A percentile compares a stretch with the other conserved stretches of the same genome.
These are phyloP conservation scores for Sinodicranocentrus sp. DNA, from an alignment of 2,888 invertebrate species.

Conservation along the genomic window DNA sequence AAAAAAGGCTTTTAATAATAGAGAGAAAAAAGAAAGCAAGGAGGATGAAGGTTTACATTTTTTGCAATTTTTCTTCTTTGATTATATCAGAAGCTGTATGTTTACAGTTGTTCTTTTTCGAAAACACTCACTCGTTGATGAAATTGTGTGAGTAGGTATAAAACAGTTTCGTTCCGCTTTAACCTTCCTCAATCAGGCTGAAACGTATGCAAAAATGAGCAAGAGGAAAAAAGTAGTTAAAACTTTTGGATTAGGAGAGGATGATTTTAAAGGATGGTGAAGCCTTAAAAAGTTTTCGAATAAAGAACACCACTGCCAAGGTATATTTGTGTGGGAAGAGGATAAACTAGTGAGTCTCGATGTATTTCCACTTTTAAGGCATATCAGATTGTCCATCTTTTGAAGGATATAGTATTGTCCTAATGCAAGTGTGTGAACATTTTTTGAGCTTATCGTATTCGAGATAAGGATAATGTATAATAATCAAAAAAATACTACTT, in stretches of 20 bases:
- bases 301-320: neutral
- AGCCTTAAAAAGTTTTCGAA: no score
- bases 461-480: constrained; percentile 29
- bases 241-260: no score
- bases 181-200: constrained; percentile 35
- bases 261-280: no score
- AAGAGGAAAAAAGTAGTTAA: no score
- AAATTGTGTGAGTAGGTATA: neutral
- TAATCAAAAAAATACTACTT: constrained; percentile 2
- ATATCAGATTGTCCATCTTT: no score
- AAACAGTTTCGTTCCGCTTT: constrained; percentile 34
- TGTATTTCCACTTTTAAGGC: no score
- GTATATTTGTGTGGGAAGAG: no score
- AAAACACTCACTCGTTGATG: neutral
- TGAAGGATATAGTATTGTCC: neutral
- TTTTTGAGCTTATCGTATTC: constrained; percentile 16
- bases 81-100: neutral
- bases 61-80: neutral
- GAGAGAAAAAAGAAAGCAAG: constrained; percentile 11
- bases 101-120: neutral
- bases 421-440: constrained; percentile 17
- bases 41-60: neutral
- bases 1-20: constrained; percentile 25
- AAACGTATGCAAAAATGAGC: neutral
- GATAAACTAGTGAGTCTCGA: no score